These are phyloP conservation scores for Streptopelia turtur DNA, from an alignment of 2,797 vertebrate species.

Conservation along the genomic window DNA sequence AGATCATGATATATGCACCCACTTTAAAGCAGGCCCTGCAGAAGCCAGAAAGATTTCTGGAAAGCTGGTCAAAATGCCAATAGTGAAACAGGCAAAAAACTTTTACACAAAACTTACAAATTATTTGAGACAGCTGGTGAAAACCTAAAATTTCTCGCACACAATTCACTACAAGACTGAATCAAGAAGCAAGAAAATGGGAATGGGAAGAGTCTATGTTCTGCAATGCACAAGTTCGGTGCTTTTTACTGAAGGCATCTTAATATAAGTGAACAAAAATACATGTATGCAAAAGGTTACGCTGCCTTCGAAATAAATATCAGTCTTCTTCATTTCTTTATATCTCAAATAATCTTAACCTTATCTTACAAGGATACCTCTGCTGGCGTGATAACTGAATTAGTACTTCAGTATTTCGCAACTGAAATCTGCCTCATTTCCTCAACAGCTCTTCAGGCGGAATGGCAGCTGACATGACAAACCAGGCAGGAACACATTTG, in stretches of 20 bases:
- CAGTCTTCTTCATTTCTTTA: neutral
- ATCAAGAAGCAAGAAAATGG: neutral
- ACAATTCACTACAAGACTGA: neutral
- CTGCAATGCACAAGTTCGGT: neutral
- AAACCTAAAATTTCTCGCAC: neutral
- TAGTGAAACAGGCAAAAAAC: neutral
- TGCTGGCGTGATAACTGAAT: neutral
- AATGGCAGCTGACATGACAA: conserved; percentile 23
- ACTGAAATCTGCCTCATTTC: neutral
- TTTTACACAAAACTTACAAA: neutral
- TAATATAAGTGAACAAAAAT: neutral
- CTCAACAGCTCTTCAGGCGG: neutral
- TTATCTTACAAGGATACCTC: neutral
- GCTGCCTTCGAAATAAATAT: neutral
- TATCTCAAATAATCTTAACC: neutral
- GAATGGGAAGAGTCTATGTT: neutral
- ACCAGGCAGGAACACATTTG: conserved; percentile 39
- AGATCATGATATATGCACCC: fast-evolving
- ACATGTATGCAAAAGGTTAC: neutral
- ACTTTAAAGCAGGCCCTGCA: neutral
- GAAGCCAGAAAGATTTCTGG: neutral
- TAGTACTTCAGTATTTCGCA: neutral
- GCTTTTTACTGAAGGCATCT: neutral
- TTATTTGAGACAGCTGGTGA: neutral
- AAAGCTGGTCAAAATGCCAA: neutral